Evolutionary conservation across 2,113 vertebrate genomes (phyloP), one percentile per base, ranked within the genome.

Genomic region (Notothenia coriiceps): DNA sequence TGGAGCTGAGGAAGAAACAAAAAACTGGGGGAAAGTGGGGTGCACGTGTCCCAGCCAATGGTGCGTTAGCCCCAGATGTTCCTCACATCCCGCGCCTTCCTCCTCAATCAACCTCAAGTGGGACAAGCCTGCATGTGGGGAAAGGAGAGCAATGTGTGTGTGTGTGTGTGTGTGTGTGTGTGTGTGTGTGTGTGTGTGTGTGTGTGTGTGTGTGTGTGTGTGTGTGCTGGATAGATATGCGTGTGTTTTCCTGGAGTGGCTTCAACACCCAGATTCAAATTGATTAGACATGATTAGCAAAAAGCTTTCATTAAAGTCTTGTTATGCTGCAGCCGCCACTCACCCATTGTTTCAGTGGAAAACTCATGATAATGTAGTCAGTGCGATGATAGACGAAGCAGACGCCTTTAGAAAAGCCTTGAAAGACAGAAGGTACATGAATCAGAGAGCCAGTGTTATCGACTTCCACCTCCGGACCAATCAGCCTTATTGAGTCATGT

Each of bases 21-120:
- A 15, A 49, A 15, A 10, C 3, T 29, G 15, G 51, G 82, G 10
- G 43, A 46, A 69, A 76, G 22, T 40, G 62, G 56, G 70, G 56
- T 13, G 70, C 70, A 82, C 10, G 52, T 85, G 82, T 76, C n/a
- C 13, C 55, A 70, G 63, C 68, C 76, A 70, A 47, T 79, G 57
- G 78, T 7, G 40, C 11, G 25, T 17, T 29, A 72, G 56, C 40
- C 57, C 67, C 79, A 89, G 76, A 85, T 85, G 88, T 74, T 86
- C 70, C 61, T 83, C 60, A 55, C 29, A 47, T 55, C 74, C 69
- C 63, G 35, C n/a, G 50, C 57, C 62, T 47, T 50, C 72, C 67
- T 67, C 72, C 67, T 72, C 76, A 43, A 74, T 88, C 33, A 35
- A 52, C 70, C 79, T 70, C 66, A 20, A 50, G 66, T 29, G 66